These are phyloP conservation scores for Felis chaus DNA, from an alignment of 2,113 vertebrate species.

Conservation along the genomic window DNA sequence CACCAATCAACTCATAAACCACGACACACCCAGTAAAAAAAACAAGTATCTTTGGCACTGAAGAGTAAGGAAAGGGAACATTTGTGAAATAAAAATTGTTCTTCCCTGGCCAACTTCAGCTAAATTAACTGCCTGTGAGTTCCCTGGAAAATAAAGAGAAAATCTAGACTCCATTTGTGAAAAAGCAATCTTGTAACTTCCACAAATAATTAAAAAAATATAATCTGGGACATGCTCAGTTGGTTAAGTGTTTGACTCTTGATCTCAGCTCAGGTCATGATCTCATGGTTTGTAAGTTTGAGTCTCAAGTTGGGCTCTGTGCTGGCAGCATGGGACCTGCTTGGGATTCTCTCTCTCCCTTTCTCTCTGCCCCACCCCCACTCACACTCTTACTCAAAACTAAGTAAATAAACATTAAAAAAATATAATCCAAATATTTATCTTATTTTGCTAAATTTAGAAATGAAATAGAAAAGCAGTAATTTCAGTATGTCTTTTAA, in stretches of 20 bases:
- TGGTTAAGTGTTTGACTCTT: no score
- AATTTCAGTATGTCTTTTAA: not conserved
- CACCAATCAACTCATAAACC: not conserved
- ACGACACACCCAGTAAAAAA: not conserved
- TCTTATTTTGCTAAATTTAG: constrained; percentile 18
- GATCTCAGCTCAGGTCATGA: no score
- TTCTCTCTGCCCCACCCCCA: no score
- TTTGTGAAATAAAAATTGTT: not conserved
- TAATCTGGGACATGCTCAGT: no score
- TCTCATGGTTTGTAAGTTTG: no score
- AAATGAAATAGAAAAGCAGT: not conserved
- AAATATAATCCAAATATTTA: not conserved
- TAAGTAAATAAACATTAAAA: no score
- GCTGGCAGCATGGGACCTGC: no score
- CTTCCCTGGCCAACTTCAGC: not conserved
- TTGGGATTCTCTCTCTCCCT: no score
- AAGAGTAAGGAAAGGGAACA: constrained; percentile 16
- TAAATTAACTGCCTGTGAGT: not conserved
- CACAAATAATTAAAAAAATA: not conserved
- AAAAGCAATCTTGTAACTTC: not conserved
- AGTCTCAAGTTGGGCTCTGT: no score
- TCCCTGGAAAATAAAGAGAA: not conserved
- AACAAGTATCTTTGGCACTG: not conserved
- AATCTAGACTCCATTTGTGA: not conserved
- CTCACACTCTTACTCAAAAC: no score